Evolutionary conservation across 2,888 invertebrate species (phyloP).

Genomic region (Drymonia ruficornis): DNA sequence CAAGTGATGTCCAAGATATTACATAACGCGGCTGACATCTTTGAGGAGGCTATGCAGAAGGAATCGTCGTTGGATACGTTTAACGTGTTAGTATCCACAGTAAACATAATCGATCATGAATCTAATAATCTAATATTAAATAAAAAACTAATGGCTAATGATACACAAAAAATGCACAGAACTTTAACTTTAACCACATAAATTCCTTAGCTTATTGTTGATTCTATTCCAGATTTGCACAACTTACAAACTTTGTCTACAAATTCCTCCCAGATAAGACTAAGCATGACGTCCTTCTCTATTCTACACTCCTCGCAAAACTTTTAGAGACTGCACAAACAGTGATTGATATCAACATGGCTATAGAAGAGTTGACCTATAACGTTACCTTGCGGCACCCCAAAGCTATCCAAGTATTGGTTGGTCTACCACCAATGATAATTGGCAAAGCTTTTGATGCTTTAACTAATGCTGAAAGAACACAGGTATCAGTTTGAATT

Average conservation of each 20-base stretch:
- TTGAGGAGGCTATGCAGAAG: slow-evolving; percentile 42
- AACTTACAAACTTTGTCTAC: slow-evolving; percentile 57
- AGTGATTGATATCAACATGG: slow-evolving; percentile 66
- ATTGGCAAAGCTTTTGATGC: slow-evolving; percentile 70
- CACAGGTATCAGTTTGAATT: slow-evolving; percentile 58
- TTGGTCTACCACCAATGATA: slow-evolving; percentile 53
- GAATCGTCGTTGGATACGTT: slow-evolving; percentile 55
- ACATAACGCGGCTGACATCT: slow-evolving; percentile 47
- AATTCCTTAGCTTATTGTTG: no score
- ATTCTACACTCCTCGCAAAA: slow-evolving; percentile 71
- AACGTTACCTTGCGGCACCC: slow-evolving; percentile 69
- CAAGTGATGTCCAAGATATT: slow-evolving; percentile 47
- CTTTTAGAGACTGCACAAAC: slow-evolving; percentile 65
- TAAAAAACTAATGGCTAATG: not conserved
- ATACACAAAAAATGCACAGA: no score
- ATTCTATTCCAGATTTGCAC: slow-evolving; percentile 60
- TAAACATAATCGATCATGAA: not conserved
- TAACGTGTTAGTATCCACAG: slow-evolving; percentile 54
- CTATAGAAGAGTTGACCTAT: slow-evolving; percentile 72
- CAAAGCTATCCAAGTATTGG: slow-evolving; percentile 58
- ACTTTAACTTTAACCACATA: no score
- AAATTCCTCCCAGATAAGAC: slow-evolving; percentile 61
- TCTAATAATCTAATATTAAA: no score
- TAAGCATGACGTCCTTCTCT: slow-evolving; percentile 67
- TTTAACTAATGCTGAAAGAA: slow-evolving; percentile 71